A percentile compares a stretch with the other conserved stretches of the same genome.
Evolutionary conservation across 2,113 vertebrate genomes (phyloP).

Genomic region (Struthio camelus): DNA sequence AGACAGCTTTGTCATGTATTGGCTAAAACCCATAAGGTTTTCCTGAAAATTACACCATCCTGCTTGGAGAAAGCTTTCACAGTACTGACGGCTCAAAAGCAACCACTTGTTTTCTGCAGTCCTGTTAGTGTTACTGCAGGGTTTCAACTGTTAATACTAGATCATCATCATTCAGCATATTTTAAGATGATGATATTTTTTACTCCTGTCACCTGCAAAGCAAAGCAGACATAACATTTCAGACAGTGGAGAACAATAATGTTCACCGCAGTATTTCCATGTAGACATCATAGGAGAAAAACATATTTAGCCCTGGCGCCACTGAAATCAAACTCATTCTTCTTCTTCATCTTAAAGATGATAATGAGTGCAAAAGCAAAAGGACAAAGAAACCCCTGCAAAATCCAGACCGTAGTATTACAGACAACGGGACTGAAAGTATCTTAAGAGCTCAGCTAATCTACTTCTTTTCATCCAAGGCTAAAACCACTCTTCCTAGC

Average conservation of each 20-base stretch:
- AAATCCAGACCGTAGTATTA: background rate
- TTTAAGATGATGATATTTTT: background rate
- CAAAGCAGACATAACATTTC: background rate
- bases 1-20: background rate
- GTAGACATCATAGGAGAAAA: background rate
- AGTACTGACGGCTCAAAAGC: background rate
- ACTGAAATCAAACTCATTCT: background rate
- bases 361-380: background rate
- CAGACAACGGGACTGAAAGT: background rate
- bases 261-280: background rate
- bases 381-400: background rate
- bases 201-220: background rate
- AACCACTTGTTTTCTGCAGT: background rate
- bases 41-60: background rate
- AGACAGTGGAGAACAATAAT: background rate
- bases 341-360: background rate
- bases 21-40: background rate
- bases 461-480: background rate
- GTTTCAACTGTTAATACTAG: background rate
- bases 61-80: background rate
- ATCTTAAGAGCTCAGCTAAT: background rate
- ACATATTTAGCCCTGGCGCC: background rate
- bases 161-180: background rate
- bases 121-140: background rate
- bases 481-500: background rate